Evolutionary conservation across 2,888 invertebrate species (phyloP).

Genomic region (Scrobipalpa atriplicella): DNA sequence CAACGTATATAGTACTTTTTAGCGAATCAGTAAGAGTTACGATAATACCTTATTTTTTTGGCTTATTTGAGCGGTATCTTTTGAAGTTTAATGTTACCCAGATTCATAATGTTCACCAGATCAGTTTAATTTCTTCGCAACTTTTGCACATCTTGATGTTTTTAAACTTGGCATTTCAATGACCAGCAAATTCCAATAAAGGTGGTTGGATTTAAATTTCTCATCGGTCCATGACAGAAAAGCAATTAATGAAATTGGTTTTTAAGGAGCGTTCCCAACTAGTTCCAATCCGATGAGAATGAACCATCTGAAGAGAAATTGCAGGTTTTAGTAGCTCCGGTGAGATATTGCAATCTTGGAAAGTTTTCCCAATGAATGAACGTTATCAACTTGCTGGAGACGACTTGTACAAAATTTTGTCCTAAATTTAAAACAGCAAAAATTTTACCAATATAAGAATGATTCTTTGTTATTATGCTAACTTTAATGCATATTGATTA

Average conservation of each 20-base stretch:
- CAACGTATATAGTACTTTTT: too few species aligned
- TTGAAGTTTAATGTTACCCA: too few species aligned
- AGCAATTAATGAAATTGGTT: slow-evolving; percentile 7
- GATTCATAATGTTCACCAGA: too few species aligned
- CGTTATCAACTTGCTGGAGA: too few species aligned
- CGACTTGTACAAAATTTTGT: too few species aligned
- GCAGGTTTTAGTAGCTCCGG: not conserved
- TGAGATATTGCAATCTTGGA: too few species aligned
- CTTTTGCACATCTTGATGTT: not conserved
- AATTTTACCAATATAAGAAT: too few species aligned
- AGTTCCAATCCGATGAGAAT: slow-evolving; percentile 8
- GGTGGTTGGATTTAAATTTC: slow-evolving; percentile 3
- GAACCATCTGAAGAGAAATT: slow-evolving; percentile 1
- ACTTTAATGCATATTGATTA: too few species aligned
- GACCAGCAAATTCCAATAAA: not conserved
- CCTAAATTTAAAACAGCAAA: too few species aligned
- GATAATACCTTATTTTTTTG: not conserved
- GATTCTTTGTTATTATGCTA: too few species aligned
- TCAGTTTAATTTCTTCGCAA: not conserved
- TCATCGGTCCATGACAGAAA: slow-evolving; percentile 8
- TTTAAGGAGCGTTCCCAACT: slow-evolving; percentile 1
- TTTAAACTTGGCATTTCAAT: not conserved
- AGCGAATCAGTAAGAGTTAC: too few species aligned
- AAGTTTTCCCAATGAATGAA: too few species aligned
- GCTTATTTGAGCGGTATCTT: not conserved